Evolutionary conservation across 2,797 vertebrate genomes (phyloP).

Genomic region (Alcedo atthis): DNA sequence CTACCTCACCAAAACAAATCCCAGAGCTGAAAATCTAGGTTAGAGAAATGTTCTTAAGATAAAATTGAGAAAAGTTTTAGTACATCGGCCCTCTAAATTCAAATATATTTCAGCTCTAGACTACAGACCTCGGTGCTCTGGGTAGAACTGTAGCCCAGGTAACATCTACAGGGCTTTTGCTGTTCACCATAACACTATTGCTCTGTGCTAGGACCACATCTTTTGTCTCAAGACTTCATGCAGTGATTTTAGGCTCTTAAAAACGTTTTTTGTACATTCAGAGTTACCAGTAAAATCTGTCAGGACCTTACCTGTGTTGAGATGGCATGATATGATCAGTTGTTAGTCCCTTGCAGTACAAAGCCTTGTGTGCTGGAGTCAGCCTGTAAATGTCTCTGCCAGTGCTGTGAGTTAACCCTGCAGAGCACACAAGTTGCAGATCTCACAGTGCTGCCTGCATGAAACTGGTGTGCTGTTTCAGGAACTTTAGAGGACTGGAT

Average conservation of each 20-base stretch:
- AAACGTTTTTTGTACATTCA: neutral
- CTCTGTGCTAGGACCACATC: neutral
- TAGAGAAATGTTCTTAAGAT: neutral
- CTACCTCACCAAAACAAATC: neutral
- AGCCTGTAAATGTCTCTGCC: neutral
- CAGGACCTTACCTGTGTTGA: neutral
- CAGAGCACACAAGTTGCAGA: neutral
- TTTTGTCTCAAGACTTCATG: neutral
- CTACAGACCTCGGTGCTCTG: neutral
- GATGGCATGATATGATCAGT: neutral
- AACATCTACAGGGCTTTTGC: neutral
- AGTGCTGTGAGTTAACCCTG: neutral
- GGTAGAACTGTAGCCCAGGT: neutral
- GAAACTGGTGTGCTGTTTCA: neutral
- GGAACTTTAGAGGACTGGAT: constrained; percentile 30
- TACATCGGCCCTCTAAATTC: neutral
- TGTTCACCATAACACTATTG: neutral
- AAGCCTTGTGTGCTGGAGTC: neutral
- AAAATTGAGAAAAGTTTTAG: neutral
- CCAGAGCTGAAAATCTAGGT: neutral
- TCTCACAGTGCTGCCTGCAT: neutral
- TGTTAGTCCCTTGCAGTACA: neutral
- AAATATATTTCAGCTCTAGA: neutral
- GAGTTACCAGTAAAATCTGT: neutral
- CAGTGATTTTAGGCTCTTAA: neutral